Base-by-base conservation (phyloP, 2,888 invertebrate species). In the Boloria euphrosyne region DNA sequence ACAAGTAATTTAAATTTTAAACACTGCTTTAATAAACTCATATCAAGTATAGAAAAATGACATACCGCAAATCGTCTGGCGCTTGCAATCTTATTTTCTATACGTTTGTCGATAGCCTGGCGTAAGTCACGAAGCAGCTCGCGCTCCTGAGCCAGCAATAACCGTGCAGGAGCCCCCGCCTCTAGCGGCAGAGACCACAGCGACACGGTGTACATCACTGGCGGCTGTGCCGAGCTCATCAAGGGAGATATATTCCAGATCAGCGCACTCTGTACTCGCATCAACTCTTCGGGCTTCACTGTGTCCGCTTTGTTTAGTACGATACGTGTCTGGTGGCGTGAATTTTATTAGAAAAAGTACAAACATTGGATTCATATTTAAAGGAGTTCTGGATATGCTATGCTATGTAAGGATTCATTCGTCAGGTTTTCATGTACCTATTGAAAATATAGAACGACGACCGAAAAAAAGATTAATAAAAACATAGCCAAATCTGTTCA, bases 241-340 rank as follows among this genome's bases (percentile, higher is more conserved):
- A 98, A 90, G 5, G 98, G 98, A n/a, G 98, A 98, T 78, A 98
- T 97, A 85, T 98, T 98, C 98, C 98, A 98, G 79, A 98, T 97
- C 62, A 98, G 93, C 13, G 97, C 97, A 75, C 98, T 97, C 86
- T 98, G 98, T 3, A 98, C 98, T 74, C 97, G 94, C 95, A 98
- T 95, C 73, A 98, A 87, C 86, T 98, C 98, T 83, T 98, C 98
- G 0, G 98, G 97, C 80, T 96, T 96, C 52, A 98, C 96, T 74
- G 95, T 96, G 86, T 98, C 98, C 38, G 98, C 98, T 92, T 98
- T 98, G 93, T 98, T 98, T 68, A 98, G 92, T 77, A 98, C 94
- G 80, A 98, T 97, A 76, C 98, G 95, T 14, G 98, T 97, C 96
- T 96, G 84, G 17, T 27, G 4, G 16, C 18, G 76, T 70, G 65